A percentile compares a stretch with the other conserved stretches of the same genome.
Evolutionary conservation across 1,140 invertebrate species (phyloP).

Genomic region (Drosophila mojavensis): DNA sequence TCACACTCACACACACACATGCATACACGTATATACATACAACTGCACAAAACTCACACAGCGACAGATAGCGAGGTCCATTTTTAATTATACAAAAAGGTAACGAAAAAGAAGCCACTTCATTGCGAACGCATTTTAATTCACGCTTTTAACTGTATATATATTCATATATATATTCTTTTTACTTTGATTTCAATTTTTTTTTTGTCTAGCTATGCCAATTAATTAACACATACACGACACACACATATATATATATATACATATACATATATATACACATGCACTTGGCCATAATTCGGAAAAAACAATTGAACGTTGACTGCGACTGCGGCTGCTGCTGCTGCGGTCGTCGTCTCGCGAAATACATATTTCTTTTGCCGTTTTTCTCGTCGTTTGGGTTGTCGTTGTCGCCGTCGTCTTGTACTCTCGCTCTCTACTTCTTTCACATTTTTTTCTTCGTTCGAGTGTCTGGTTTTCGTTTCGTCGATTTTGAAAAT

Average conservation of each 20-base stretch:
- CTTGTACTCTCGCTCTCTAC: conserved; percentile 70
- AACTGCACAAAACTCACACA: conserved; percentile 49
- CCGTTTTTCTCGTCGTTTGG: conserved; percentile 73
- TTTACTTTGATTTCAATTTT: conserved; percentile 40
- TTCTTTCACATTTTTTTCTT: conserved; percentile 81
- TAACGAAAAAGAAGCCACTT: conserved; percentile 42
- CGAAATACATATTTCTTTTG: conserved; percentile 84
- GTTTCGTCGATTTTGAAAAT: conserved; percentile 58
- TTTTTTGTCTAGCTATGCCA: conserved; percentile 49
- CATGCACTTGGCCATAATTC: conserved; percentile 61
- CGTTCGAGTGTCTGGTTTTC: conserved; percentile 73
- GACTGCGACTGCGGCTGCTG: conserved; percentile 61
- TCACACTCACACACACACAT: conserved; percentile 22
- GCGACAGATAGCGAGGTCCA: conserved; percentile 49
- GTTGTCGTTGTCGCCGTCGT: conserved; percentile 59
- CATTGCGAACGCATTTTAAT: conserved; percentile 15
- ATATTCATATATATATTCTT: conserved; percentile 17
- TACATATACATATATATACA: conserved; percentile 42
- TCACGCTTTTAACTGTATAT: conserved; percentile 41
- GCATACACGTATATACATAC: conserved; percentile 27
- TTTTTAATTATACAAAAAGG: conserved; percentile 70
- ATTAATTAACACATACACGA: conserved; percentile 66
- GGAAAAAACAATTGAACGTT: conserved; percentile 78
- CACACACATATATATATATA: conserved; percentile 26
- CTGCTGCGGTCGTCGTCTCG: conserved; percentile 64